A percentile compares a stretch with the other conserved stretches of the same genome.
phyloP scores from a whole-genome alignment of 2,113 vertebrate species.

The Dinomys branickii region DNA sequence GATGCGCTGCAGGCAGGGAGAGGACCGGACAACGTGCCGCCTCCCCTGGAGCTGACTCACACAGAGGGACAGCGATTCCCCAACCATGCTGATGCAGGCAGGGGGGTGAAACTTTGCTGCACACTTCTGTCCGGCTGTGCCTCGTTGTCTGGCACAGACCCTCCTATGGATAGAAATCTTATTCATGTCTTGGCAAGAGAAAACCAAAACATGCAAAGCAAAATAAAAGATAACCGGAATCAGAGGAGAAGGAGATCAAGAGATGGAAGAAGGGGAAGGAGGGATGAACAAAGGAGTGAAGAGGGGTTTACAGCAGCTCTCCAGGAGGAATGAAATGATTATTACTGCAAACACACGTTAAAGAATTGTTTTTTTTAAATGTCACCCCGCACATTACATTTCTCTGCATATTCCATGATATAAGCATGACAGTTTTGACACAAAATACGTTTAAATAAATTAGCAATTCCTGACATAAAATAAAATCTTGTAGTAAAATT shows the following conservation, averaged over 20 bases:
- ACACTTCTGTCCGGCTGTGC: neutral
- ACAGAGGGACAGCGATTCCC: no score
- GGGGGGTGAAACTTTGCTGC: neutral
- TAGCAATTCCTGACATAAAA: neutral
- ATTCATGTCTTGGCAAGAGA: neutral
- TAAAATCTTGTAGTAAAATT: neutral
- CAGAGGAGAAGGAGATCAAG: neutral
- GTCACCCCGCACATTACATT: neutral
- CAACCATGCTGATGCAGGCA: neutral
- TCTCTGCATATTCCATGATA: neutral
- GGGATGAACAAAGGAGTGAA: neutral
- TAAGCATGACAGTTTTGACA: neutral
- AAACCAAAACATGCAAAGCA: neutral
- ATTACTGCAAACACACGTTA: neutral
- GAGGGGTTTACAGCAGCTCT: neutral
- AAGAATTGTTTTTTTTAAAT: neutral
- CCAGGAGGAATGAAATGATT: neutral
- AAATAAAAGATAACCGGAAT: neutral
- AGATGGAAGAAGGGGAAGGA: neutral
- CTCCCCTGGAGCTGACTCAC: neutral
- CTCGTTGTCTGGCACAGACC: neutral
- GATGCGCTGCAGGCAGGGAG: neutral
- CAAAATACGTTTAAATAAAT: neutral
- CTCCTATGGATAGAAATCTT: neutral
- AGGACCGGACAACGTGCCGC: neutral